Conservation (phyloP, 2,888 invertebrate species). For the Periphyllus acericola region DNA sequence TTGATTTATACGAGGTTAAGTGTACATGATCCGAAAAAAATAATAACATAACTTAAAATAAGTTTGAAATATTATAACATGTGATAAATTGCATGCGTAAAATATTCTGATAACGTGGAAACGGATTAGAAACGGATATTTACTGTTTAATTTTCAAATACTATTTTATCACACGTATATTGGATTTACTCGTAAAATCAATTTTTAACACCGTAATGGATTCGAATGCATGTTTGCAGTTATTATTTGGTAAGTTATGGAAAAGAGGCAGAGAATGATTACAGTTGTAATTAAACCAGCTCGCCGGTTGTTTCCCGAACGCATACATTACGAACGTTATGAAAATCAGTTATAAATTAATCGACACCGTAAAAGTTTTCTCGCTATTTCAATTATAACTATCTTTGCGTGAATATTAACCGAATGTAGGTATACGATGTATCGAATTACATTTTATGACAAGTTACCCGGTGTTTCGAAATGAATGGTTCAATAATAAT, state of each 20-base stretch:
- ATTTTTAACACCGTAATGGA: neutral
- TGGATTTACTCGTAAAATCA: no score
- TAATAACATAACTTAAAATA: no score
- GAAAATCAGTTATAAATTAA: neutral
- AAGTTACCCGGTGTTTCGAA: neutral
- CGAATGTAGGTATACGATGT: neutral
- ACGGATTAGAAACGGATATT: neutral
- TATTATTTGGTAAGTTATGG: neutral
- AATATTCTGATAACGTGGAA: neutral
- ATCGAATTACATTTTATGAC: neutral
- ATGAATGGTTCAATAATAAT: neutral
- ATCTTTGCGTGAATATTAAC: neutral
- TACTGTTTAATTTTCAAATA: neutral
- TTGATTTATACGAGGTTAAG: neutral
- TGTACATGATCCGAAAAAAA: neutral
- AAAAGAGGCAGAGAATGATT: neutral
- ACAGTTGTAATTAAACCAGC: neutral
- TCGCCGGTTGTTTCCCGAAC: neutral
- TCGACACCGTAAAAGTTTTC: neutral
- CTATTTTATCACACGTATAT: no score
- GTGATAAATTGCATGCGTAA: neutral
- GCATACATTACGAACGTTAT: no score
- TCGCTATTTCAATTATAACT: no score
- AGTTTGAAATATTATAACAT: neutral
- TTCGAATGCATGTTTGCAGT: neutral